Evolutionary conservation across 2,888 invertebrate genomes (phyloP), one percentile per base, ranked within the genome.

Genomic region (Lasioglossum calceatum): DNA sequence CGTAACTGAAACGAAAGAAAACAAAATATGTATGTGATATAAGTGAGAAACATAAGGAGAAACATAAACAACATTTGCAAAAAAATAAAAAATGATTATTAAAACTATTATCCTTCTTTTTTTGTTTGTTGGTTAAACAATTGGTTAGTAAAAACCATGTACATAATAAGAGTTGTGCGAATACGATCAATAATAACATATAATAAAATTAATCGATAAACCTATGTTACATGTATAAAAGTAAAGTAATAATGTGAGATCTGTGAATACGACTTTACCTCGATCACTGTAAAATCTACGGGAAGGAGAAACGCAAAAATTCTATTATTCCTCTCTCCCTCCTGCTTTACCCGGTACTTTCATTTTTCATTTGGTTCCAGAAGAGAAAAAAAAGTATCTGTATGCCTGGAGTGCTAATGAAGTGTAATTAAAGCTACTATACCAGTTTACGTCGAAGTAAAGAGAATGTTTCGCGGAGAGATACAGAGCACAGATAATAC

Each of bases 261-360:
- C 94, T 94, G 94, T 93, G 92, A 93, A 93, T 91, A 92, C 92
- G 94, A 93, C 93, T 93, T 93, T 90, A 91, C 91, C 92, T 92
- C 93, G 89, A 93, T 93, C 85, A 79, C 78, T 81, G 82, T 82
- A 81, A 44, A 44, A 82, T 84, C 79, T 82, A 85, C 36, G 64
- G 50, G 58, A 64, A 77, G 77, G 77, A 61, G 50, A 86, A 82
- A 87, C 90, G 85, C 80, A 87, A 77, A 19, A 70, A 23, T 79
- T 83, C 76, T 79, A 39, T 75, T 8, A 50, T 79, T 77, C 58
- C 67, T 81, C 39, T 80, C 58, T 67, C n/a, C 77, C 32, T 80
- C 36, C 16, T 64, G 32, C 32, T 71, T 71, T 42, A 12, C 39
- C 71, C 39, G 39, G 47, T 50, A 36, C 54, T 70, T 74, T 47